Evolutionary conservation across 2,888 invertebrate species (phyloP), one percentile per base, ranked within the genome.

Genomic region (Drosophila diplacantha): DNA sequence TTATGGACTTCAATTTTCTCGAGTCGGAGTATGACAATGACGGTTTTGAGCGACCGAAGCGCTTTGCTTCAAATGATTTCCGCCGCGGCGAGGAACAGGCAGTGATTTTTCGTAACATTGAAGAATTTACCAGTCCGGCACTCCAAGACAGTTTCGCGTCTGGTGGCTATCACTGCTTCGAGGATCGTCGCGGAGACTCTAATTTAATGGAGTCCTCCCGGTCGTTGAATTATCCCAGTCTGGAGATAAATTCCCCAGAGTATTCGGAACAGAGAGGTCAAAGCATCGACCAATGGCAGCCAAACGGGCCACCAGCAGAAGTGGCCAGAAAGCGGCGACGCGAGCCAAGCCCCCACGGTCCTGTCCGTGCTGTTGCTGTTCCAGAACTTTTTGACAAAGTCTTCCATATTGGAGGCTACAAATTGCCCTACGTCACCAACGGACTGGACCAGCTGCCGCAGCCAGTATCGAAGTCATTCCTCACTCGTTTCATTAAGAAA

Each of bases 371-470:
- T 22, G 12, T 1, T 12, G 29, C 2, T 24, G 14, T 1, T 37
- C 37, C 16, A 6, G 34, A 60, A 7, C 1, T 29, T 0, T n/a
- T 7, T 5, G 12, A 11, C 5, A 8, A 5, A 0, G 12, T 39
- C 2, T 71, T 81, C 18, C 6, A 29, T 1, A 68, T 73, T 3
- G 67, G 65, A 3, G 39, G 50, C n/a, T 66, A 43, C 14, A 35
- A 32, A 26, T 22, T 78, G 57, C 66, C 67, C 0, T 55, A 59
- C 3, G 9, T 70, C 0, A 43, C 9, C 6, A 7, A 2, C 1
- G 24, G 0, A 0, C 2, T 1, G 0, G 3, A 3, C 0, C 0
- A 2, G 0, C 8, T 72, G 11, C 64, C 76, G 5, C 69, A 73
- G 14, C 47, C 59, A 1, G 73, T 73, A 20, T 2, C 14, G 1